Conservation (phyloP, 2,797 vertebrate species). For the Echeneis naucrates region DNA sequence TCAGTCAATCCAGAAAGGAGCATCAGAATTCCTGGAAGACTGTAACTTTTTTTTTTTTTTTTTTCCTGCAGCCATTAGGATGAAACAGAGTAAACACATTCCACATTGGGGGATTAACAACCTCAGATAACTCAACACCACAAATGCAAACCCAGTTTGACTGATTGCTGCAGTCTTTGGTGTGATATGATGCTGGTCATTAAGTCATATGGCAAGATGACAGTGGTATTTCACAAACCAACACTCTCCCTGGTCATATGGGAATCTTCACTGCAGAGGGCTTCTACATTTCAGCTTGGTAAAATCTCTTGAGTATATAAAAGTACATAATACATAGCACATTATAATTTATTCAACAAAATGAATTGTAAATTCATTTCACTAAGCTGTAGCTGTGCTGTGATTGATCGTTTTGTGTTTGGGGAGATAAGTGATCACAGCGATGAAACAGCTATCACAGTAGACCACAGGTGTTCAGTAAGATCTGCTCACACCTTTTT, state of each 20-base stretch:
- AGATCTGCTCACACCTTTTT: background rate
- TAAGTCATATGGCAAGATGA: constrained; percentile 69
- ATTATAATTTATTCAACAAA: constrained; percentile 8
- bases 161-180: constrained; percentile 59
- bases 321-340: background rate
- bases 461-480: constrained; percentile 16
- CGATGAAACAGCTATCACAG: constrained; percentile 36
- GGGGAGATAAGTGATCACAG: constrained; percentile 48
- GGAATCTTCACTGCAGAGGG: background rate
- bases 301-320: background rate
- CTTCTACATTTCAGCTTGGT: background rate
- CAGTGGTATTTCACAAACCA: constrained; percentile 45
- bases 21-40: constrained; percentile 68
- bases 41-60: constrained; percentile 37
- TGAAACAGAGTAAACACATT: constrained; percentile 74
- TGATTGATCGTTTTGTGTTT: constrained; percentile 46
- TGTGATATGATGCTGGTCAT: constrained; percentile 70
- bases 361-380: background rate
- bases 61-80: constrained; percentile 59
- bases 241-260: constrained; percentile 12
- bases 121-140: constrained; percentile 67
- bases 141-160: constrained; percentile 64
- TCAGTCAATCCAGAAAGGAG: constrained; percentile 56
- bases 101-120: constrained; percentile 66
- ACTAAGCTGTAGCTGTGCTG: constrained; percentile 10